Base-by-base conservation (phyloP, 1,140 invertebrate genomes). In the Listronotus oregonensis region DNA sequence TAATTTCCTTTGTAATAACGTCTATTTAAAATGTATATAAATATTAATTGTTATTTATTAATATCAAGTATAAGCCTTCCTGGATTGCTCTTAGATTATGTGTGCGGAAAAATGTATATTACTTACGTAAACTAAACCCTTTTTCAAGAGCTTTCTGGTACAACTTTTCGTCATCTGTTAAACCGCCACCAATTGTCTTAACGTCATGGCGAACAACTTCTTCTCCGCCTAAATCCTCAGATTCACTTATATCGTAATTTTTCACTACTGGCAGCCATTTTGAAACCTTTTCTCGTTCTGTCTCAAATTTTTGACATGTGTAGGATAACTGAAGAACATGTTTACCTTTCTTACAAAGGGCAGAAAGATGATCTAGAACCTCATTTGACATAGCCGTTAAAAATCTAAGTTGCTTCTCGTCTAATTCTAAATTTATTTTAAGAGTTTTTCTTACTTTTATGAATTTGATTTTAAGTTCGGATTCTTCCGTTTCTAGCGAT, bases 271-370 rank as follows among this genome's bases (percentile, higher is more conserved):
- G 46, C n/a, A 71, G 46, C 66, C 65, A 74, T 50, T 70, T 69
- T 5, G 49, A 37, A 27, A 72, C 10, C 58, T 65, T 64, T 49
- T 76, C 76, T 32, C 70, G 59, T 44, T 70, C 60, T 7, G 76
- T 77, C 68, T 77, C 75, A 43, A 71, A 73, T 58, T 73, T 75
- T 52, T 66, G 50, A 47, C 75, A 77, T 17, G 70, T 68, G 44
- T 54, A 47, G 37, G 67, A 58, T 14, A 77, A 54, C 42, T 61
- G 58, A 14, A 71, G 42, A 21, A 77, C 42, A 32, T 74, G 70
- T 17, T 73, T 50, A 32, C 75, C 75, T 64, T 71, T 71, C 18
- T 18, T 14, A 12, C 55, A 8, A 0, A 71, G 49, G 11, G 64
- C 66, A 37, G 67, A 21, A 8, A 79, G 58, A 56, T 68, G 31